phyloP scores from a whole-genome alignment of 2,888 invertebrate species.

The Deilephila porcellus region DNA sequence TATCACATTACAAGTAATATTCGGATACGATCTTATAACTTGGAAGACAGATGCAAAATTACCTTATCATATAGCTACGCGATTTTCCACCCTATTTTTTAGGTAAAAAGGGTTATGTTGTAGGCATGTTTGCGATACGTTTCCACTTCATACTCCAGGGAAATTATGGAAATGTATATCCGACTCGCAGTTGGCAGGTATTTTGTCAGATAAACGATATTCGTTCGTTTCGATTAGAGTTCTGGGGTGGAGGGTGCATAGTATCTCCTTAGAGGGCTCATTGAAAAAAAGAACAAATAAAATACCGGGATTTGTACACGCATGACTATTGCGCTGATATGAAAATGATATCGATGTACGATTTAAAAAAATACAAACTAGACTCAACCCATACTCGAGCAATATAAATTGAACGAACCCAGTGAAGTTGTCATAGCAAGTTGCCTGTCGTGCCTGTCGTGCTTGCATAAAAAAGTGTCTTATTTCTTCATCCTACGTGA shows the following conservation, averaged over 20 bases:
- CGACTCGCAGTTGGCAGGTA: constrained; percentile 59
- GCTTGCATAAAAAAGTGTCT: too few species aligned
- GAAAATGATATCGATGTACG: background rate
- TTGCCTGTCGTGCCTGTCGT: too few species aligned
- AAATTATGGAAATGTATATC: constrained; percentile 66
- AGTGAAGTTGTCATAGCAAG: too few species aligned
- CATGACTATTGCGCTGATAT: background rate
- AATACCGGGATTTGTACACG: background rate
- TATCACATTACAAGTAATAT: constrained; percentile 60
- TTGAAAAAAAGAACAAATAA: constrained; percentile 13
- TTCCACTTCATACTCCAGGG: constrained; percentile 48
- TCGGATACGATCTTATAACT: constrained; percentile 40
- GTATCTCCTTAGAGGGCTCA: background rate
- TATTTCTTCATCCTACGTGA: too few species aligned
- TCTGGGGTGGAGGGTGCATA: constrained; percentile 18
- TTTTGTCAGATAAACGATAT: constrained; percentile 65
- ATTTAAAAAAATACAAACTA: background rate
- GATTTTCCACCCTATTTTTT: constrained; percentile 25
- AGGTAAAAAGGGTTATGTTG: background rate
- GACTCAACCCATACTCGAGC: background rate
- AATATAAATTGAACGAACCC: background rate
- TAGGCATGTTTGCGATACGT: background rate
- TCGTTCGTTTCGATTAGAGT: constrained; percentile 57
- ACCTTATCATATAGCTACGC: background rate
- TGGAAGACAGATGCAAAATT: constrained; percentile 4